phyloP scores from a whole-genome alignment of 2,797 vertebrate genomes.

The Clarias laeviceps region DNA sequence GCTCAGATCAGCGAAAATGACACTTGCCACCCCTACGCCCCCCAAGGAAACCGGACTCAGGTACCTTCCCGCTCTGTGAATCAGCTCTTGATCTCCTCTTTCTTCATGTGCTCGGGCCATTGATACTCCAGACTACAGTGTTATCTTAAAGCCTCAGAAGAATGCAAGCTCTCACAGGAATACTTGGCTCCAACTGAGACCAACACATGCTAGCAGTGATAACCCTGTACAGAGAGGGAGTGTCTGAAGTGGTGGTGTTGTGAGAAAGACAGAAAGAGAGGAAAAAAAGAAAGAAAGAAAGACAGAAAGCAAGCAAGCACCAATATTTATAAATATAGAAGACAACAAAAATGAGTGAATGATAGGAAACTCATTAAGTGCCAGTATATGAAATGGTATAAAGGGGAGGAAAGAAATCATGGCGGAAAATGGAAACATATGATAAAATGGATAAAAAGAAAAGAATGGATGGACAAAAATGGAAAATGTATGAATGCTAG shows the following conservation, averaged over 20 bases:
- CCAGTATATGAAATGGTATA: neutral
- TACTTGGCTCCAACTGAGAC: slow-evolving; percentile 28
- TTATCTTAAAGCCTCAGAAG: slow-evolving; percentile 38
- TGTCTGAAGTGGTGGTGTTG: neutral
- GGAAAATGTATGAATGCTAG: too few relatives aligned
- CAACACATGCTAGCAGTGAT: slow-evolving; percentile 30
- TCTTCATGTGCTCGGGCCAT: slow-evolving; percentile 8
- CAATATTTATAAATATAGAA: neutral
- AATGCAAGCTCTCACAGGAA: slow-evolving; percentile 35
- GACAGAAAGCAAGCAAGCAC: neutral
- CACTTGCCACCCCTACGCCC: neutral
- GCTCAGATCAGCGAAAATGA: slow-evolving; percentile 12
- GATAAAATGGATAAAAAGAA: neutral
- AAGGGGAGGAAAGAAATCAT: neutral
- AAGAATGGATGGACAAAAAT: neutral
- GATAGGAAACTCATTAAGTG: neutral
- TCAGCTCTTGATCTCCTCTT: slow-evolving; percentile 13
- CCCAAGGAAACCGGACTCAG: slow-evolving; percentile 19
- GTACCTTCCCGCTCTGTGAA: neutral
- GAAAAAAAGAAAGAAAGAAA: too few relatives aligned
- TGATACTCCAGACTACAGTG: slow-evolving; percentile 13
- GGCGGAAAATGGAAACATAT: too few relatives aligned
- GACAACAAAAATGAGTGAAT: neutral
- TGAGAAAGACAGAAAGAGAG: neutral
- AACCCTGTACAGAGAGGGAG: slow-evolving; percentile 28